phyloP scores from a whole-genome alignment of 2,888 invertebrate species.

The Hyles lineata region DNA sequence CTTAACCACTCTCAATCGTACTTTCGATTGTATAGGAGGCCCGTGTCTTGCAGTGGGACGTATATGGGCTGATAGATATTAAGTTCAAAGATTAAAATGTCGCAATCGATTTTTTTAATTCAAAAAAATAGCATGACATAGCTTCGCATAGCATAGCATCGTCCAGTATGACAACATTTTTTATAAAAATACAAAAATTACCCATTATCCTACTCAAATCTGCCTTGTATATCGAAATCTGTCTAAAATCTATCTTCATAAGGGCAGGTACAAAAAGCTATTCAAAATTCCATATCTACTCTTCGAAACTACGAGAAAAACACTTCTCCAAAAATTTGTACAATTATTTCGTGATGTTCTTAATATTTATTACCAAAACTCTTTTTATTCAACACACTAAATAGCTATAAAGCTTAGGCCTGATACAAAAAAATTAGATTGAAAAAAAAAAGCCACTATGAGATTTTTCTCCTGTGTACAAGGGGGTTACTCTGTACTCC shows the following conservation, averaged over 20 bases:
- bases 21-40: no score
- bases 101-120: not conserved
- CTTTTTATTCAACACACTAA: no score
- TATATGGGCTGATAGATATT: no score
- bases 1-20: not conserved
- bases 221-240: conserved; percentile 5
- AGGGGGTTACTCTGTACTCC: no score
- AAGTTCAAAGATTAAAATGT: no score
- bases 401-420: no score
- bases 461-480: no score
- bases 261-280: conserved; percentile 25
- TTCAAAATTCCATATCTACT: conserved; percentile 1
- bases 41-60: no score
- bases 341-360: conserved; percentile 8
- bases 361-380: no score
- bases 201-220: conserved; percentile 4
- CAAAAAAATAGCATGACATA: not conserved
- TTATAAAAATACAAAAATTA: conserved; percentile 14
- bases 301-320: not conserved
- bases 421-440: no score
- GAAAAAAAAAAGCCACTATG: no score
- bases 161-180: not conserved
- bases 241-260: conserved; percentile 23
- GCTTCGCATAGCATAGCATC: not conserved
- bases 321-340: conserved; percentile 14